phyloP scores from a whole-genome alignment of 2,113 vertebrate species.

The Eretmochelys imbricata region DNA sequence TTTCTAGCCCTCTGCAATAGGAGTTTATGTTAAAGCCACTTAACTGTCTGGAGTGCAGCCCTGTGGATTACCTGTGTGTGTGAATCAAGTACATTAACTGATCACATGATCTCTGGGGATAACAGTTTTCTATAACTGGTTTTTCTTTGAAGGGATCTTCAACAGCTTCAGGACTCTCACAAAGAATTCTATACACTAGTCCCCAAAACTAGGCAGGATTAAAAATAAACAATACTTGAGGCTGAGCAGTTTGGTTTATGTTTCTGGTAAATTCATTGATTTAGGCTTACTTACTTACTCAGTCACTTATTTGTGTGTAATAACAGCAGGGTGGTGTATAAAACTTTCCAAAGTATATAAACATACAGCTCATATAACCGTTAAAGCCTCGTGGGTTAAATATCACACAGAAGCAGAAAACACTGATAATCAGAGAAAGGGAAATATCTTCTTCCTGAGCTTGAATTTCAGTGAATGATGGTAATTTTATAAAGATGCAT shows the following conservation, averaged over 20 bases:
- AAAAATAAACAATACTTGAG: conserved; percentile 44
- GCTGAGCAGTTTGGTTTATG: conserved; percentile 6
- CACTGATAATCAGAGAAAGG: conserved; percentile 44
- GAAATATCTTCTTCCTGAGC: conserved; percentile 50
- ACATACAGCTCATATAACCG: neutral
- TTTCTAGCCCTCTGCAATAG: conserved; percentile 41
- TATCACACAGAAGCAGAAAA: conserved; percentile 41
- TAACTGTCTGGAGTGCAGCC: conserved; percentile 67
- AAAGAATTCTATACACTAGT: conserved; percentile 38
- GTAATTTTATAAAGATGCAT: conserved; percentile 39
- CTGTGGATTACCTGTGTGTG: conserved; percentile 76
- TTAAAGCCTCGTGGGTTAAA: conserved; percentile 39
- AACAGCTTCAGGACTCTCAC: conserved; percentile 52
- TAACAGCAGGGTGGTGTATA: neutral
- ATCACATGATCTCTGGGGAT: conserved; percentile 27
- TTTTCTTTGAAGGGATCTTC: conserved; percentile 70
- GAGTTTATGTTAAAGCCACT: conserved; percentile 83
- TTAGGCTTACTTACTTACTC: conserved; percentile 47
- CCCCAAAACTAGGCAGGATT: conserved; percentile 59
- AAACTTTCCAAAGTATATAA: conserved; percentile 34
- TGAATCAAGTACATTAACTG: conserved; percentile 72
- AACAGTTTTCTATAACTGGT: conserved; percentile 46
- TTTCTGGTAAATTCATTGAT: conserved; percentile 44
- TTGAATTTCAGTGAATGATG: conserved; percentile 2
- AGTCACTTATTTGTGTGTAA: conserved; percentile 28